Conservation (phyloP, 92 coral and sea anemone species). For the Plumapathes pennacea region DNA sequence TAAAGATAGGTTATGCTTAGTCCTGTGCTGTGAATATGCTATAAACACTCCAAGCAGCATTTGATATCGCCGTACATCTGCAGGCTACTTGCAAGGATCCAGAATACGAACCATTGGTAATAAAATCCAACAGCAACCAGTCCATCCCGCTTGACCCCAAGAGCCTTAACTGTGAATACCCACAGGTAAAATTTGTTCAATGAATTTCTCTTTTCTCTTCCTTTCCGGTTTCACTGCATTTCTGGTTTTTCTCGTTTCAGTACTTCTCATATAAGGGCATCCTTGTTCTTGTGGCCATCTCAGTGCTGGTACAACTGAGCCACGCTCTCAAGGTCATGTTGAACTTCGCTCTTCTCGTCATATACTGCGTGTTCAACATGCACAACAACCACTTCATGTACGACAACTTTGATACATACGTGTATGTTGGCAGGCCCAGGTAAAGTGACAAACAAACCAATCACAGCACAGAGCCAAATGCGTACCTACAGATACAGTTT, state of each 20-base stretch:
- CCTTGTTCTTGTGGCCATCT: conserved; percentile 81
- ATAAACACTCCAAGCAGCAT: no score
- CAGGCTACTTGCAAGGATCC: no score
- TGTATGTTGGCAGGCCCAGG: no score
- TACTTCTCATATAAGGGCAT: conserved; percentile 91
- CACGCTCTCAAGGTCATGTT: conserved; percentile 80
- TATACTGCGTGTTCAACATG: conserved; percentile 76
- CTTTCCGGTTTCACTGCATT: neutral
- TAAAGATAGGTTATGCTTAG: no score
- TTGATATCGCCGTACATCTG: no score
- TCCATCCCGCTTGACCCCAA: conserved; percentile 52
- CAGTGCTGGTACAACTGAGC: conserved; percentile 90
- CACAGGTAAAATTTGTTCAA: conserved; percentile 45
- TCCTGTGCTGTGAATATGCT: no score
- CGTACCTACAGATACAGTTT: no score
- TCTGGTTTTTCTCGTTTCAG: conserved; percentile 42
- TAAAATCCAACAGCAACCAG: conserved; percentile 15
- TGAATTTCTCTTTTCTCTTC: neutral
- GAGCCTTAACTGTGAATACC: conserved; percentile 53
- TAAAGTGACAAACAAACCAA: no score
- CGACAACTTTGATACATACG: conserved; percentile 59
- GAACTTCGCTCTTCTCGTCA: conserved; percentile 50
- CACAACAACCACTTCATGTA: conserved; percentile 39
- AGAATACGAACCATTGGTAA: no score
- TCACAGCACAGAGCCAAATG: no score